Percentiles rank a stretch among this genome's conserved stretches.
Evolutionary conservation across 1,140 invertebrate species (phyloP).

Genomic region (Drosophila repletoides): DNA sequence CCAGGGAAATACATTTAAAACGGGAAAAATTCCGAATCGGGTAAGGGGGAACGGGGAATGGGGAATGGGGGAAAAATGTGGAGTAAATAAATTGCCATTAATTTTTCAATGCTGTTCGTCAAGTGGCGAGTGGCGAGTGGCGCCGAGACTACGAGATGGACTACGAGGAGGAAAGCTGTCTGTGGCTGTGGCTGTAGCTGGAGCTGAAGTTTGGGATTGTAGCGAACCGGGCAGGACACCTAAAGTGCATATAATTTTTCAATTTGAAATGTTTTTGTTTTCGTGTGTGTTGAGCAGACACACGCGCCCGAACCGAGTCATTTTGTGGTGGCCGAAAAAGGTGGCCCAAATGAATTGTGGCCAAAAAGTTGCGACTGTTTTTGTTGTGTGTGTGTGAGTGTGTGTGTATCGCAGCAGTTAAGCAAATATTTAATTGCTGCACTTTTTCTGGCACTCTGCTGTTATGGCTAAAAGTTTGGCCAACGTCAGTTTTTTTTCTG

Average conservation of each 20-base stretch:
- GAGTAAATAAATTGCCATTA: slow-evolving; percentile 81
- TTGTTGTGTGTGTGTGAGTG: slow-evolving; percentile 22
- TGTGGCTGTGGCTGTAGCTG: slow-evolving; percentile 3
- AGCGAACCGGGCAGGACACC: slow-evolving; percentile 47
- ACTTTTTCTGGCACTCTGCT: slow-evolving; percentile 63
- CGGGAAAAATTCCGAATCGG: not conserved
- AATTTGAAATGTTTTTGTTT: slow-evolving; percentile 80
- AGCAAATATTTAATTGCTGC: slow-evolving; percentile 82
- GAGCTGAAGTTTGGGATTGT: not conserved
- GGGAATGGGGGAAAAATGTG: slow-evolving; percentile 9
- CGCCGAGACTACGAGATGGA: slow-evolving; percentile 57
- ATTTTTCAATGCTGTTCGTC: slow-evolving; percentile 77
- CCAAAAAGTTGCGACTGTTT: slow-evolving; percentile 69
- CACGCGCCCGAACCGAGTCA: slow-evolving; percentile 34
- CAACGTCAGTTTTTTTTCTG: slow-evolving; percentile 33
- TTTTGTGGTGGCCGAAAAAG: slow-evolving; percentile 63
- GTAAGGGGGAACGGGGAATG: not conserved
- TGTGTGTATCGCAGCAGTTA: slow-evolving; percentile 58
- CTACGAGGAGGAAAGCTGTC: slow-evolving; percentile 6
- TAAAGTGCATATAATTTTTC: slow-evolving; percentile 82
- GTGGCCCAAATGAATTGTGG: slow-evolving; percentile 79
- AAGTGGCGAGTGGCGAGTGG: slow-evolving; percentile 68
- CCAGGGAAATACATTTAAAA: slow-evolving; percentile 59
- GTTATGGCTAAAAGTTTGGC: slow-evolving; percentile 63
- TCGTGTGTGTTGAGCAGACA: slow-evolving; percentile 45